Conservation (phyloP, 1,140 invertebrate species). For the Zaprionus ghesquierei region DNA sequence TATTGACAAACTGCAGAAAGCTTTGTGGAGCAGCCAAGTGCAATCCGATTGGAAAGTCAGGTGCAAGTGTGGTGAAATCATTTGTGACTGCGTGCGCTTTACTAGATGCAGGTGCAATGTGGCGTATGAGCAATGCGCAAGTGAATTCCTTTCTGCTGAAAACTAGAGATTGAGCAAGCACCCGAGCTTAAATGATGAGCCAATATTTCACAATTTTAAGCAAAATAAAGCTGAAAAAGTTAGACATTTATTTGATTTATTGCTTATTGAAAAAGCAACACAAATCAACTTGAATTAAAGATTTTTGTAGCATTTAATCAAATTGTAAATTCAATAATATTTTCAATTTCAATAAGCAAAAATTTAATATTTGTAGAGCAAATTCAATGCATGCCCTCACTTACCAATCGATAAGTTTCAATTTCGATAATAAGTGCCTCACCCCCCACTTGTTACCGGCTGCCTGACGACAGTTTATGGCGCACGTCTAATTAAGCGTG, state of each 20-base stretch:
- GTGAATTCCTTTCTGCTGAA: not conserved
- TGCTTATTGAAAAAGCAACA: not conserved
- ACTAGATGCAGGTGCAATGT: not conserved
- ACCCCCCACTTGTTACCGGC: not conserved
- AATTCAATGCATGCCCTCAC: not conserved
- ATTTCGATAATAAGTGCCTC: not conserved
- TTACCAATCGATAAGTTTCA: not conserved
- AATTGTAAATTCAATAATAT: not conserved
- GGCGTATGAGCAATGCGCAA: not conserved
- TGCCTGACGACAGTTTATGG: slow-evolving; percentile 9
- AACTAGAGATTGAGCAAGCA: not conserved
- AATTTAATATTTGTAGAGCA: not conserved
- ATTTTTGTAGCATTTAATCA: not conserved
- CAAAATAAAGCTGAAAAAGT: not conserved
- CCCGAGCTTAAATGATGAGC: not conserved
- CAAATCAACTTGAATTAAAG: not conserved
- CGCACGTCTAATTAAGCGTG: slow-evolving; percentile 34
- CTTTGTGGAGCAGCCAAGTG: not conserved
- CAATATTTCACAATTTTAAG: not conserved
- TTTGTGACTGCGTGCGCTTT: not conserved
- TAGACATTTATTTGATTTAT: not conserved
- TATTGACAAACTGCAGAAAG: not conserved
- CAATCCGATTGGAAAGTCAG: not conserved
- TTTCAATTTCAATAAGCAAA: not conserved
- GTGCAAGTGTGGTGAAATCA: not conserved